A percentile compares a stretch with the other conserved stretches of the same genome.
Evolutionary conservation across 2,797 vertebrate species (phyloP).

Genomic region (Phalanger gymnotis): DNA sequence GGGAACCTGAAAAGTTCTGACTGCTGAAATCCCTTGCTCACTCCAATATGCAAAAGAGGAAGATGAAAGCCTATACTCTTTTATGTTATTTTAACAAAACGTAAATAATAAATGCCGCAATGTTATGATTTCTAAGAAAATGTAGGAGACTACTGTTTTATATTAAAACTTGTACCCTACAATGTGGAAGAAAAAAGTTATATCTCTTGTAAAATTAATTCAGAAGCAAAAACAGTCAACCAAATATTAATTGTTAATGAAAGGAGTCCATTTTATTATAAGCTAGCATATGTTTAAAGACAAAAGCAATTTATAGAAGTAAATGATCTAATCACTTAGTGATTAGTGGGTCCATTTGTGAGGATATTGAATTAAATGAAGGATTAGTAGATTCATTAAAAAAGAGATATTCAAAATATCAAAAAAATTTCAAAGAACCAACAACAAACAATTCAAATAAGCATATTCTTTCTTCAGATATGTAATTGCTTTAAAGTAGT

Average conservation of each 20-base stretch:
- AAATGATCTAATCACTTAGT: constrained; percentile 82
- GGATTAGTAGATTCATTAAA: constrained; percentile 75
- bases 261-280: constrained; percentile 63
- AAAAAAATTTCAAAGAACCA: constrained; percentile 60
- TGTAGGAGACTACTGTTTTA: constrained; percentile 27
- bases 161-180: constrained; percentile 15
- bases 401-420: constrained; percentile 75
- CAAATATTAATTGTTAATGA: constrained; percentile 72
- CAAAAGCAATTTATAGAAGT: constrained; percentile 66
- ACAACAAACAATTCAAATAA: constrained; percentile 10
- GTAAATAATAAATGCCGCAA: not conserved
- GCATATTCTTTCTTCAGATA: constrained; percentile 11
- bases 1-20: not conserved
- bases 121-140: not conserved
- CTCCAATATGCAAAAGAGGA: not conserved
- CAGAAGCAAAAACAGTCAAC: constrained; percentile 74
- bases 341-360: constrained; percentile 81
- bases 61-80: not conserved
- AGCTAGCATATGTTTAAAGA: constrained; percentile 71
- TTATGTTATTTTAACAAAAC: constrained; percentile 16
- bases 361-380: constrained; percentile 81
- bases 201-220: constrained; percentile 75
- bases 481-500: not conserved
- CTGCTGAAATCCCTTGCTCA: constrained; percentile 4
- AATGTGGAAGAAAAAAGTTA: constrained; percentile 52